Conservation (phyloP, 92 coral and sea anemone species). For the Epizoanthus rinbou region DNA sequence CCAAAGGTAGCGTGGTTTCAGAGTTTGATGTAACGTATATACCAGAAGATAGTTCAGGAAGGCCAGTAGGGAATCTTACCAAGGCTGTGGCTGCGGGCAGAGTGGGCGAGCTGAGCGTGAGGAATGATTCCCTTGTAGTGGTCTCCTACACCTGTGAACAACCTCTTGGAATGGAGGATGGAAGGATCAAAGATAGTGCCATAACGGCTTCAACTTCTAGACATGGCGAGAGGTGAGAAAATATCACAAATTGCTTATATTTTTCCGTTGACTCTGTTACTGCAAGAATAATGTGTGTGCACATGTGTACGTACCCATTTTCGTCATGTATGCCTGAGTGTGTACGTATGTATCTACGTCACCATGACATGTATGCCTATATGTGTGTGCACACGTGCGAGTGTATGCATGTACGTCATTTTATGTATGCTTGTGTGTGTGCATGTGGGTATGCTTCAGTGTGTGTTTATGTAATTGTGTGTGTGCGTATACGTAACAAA, state of each 20-base stretch:
- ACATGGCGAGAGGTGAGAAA: constrained; percentile 7
- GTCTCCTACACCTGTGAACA: constrained; percentile 48
- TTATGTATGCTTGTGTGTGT: too few relatives aligned
- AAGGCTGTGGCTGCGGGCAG: constrained; percentile 35
- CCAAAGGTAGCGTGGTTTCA: constrained; percentile 48
- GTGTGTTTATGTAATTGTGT: too few relatives aligned
- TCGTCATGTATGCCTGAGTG: too few relatives aligned
- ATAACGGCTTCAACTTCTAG: constrained; percentile 43
- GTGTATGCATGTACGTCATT: too few relatives aligned
- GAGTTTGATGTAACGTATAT: constrained; percentile 27
- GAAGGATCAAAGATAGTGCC: constrained; percentile 49
- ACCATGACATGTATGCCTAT: too few relatives aligned
- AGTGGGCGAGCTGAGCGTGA: constrained; percentile 45
- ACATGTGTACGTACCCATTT: too few relatives aligned
- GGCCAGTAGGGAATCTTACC: constrained; percentile 30
- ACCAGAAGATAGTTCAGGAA: constrained; percentile 29
- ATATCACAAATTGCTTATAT: not conserved
- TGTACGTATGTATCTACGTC: too few relatives aligned
- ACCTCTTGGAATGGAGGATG: constrained; percentile 61
- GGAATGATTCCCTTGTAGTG: constrained; percentile 34
- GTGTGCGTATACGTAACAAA: not conserved
- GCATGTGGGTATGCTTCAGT: too few relatives aligned
- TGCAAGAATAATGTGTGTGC: not conserved
- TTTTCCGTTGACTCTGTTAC: not conserved
- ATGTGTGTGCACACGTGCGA: too few relatives aligned